phyloP scores from a whole-genome alignment of 2,888 invertebrate species.

The Nebria salina region DNA sequence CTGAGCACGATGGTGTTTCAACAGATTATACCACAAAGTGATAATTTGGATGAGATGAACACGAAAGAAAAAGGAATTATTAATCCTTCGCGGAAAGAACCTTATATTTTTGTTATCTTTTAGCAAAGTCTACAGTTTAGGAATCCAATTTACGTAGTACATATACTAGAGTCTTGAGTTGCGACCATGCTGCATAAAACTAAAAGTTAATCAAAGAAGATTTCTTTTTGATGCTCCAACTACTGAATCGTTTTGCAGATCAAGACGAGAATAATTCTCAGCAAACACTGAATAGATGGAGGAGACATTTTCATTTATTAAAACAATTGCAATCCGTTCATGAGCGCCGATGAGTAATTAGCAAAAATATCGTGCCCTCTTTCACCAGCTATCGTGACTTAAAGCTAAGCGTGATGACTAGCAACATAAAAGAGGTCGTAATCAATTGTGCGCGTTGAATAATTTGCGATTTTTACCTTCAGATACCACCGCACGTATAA shows the following conservation, averaged over 20 bases:
- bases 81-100: slow-evolving; percentile 50
- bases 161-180: too few species aligned
- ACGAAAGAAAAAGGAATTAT: slow-evolving; percentile 55
- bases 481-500: not conserved
- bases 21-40: slow-evolving; percentile 59
- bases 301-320: not conserved
- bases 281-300: too few species aligned
- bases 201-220: too few species aligned
- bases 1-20: slow-evolving; percentile 52
- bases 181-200: too few species aligned
- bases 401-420: not conserved
- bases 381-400: not conserved
- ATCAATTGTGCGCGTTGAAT: not conserved
- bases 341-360: too few species aligned
- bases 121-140: not conserved
- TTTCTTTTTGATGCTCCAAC: too few species aligned
- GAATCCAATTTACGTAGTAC: not conserved
- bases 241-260: too few species aligned
- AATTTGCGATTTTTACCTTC: not conserved
- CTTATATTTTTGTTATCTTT: not conserved
- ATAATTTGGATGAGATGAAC: slow-evolving; percentile 58
- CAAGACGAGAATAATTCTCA: too few species aligned
- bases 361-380: not conserved
- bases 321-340: not conserved
- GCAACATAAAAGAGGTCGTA: not conserved